Evolutionary conservation across 2,113 vertebrate genomes (phyloP).

Genomic region (Microtus montanus): DNA sequence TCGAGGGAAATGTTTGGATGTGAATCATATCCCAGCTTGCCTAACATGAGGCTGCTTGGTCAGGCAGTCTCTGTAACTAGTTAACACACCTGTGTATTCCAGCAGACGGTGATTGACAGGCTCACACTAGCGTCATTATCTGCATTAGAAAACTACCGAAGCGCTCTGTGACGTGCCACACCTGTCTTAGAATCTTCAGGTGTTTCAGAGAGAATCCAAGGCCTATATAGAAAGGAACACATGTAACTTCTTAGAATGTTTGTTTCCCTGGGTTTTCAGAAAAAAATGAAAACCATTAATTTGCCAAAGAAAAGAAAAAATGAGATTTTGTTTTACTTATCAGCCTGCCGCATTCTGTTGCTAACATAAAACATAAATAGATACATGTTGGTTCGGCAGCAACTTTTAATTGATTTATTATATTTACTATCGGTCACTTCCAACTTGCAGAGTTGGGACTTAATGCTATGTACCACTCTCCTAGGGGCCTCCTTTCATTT

Average conservation of each 20-base stretch:
- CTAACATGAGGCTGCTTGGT: background rate
- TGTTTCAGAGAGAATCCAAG: background rate
- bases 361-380: background rate
- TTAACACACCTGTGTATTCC: background rate
- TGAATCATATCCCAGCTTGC: background rate
- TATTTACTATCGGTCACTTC: background rate
- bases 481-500: background rate
- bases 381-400: background rate
- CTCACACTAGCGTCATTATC: background rate
- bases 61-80: background rate
- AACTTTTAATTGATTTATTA: background rate
- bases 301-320: background rate
- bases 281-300: background rate
- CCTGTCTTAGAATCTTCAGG: background rate
- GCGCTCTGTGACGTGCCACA: background rate
- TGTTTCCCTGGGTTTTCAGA: background rate
- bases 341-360: background rate
- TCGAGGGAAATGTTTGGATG: background rate
- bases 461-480: background rate
- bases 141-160: background rate
- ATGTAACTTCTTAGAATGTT: background rate
- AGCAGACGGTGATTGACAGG: background rate
- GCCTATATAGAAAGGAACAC: background rate
- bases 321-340: slow-evolving; percentile 7
- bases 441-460: background rate